These are phyloP conservation scores for Sarcophaga rosellei DNA, from an alignment of 2,888 invertebrate species.

Conservation along the genomic window DNA sequence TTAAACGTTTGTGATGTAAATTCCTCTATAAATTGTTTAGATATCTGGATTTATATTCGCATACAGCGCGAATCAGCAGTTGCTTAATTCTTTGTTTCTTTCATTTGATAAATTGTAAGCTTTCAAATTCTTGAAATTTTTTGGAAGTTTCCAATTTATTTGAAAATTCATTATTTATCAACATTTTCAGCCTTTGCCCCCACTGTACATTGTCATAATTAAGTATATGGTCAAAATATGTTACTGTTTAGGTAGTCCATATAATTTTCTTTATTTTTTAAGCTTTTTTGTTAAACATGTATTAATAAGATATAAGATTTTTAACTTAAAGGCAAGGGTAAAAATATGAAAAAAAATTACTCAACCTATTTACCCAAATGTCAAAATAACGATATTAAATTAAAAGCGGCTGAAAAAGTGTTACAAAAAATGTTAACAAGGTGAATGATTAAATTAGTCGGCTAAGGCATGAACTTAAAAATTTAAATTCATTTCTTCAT, in stretches of 20 bases:
- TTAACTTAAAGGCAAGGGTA: background rate
- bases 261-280: background rate
- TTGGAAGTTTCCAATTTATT: too few relatives aligned
- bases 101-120: too few relatives aligned
- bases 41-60: too few relatives aligned
- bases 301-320: conserved; percentile 23
- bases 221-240: conserved; percentile 15
- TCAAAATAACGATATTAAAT: background rate
- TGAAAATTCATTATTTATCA: too few relatives aligned
- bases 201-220: conserved; percentile 28
- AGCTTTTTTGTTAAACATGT: conserved; percentile 18
- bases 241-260: background rate
- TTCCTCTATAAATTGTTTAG: too few relatives aligned
- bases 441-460: background rate
- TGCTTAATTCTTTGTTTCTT: too few relatives aligned
- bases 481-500: background rate
- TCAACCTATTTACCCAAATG: background rate
- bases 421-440: background rate
- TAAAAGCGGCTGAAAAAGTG: background rate
- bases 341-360: background rate
- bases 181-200: background rate
- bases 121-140: too few relatives aligned
- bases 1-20: too few relatives aligned
- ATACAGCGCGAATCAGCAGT: too few relatives aligned
- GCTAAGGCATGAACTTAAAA: background rate